Percentiles rank a stretch among this genome's conserved stretches.
Conservation (phyloP, 2,797 vertebrate species). For the Jordanella pulchra region DNA sequence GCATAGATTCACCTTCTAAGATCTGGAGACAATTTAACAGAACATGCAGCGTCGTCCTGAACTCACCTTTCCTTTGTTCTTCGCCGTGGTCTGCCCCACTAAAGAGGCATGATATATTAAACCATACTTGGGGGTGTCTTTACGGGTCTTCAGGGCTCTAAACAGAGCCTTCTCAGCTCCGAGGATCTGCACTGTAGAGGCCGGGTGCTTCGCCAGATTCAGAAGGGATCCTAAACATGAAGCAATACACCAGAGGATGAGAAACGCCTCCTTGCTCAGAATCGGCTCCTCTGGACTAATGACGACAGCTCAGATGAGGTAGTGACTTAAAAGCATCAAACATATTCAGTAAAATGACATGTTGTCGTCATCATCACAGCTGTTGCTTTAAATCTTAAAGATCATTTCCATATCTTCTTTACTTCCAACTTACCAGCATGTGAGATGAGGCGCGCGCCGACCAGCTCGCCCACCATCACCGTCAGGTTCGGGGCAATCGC, state of each 20-base stretch:
- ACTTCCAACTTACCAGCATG: slow-evolving; percentile 86
- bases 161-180: slow-evolving; percentile 98
- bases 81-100: slow-evolving; percentile 93
- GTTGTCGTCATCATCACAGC: slow-evolving; percentile 75
- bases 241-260: neutral
- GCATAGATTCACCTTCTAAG: neutral
- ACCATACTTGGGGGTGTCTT: slow-evolving; percentile 96
- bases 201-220: slow-evolving; percentile 97
- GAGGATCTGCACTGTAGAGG: slow-evolving; percentile 96
- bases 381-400: neutral
- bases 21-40: neutral
- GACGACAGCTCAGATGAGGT: slow-evolving; percentile 90
- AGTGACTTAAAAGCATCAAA: slow-evolving; percentile 87
- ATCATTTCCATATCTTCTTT: neutral
- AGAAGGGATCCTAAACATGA: slow-evolving; percentile 87
- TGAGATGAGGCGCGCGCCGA: slow-evolving; percentile 94
- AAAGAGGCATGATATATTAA: slow-evolving; percentile 98
- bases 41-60: neutral
- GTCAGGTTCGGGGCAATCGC: slow-evolving; percentile 98
- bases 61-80: slow-evolving; percentile 97
- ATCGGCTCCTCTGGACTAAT: fast-evolving
- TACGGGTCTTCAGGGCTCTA: slow-evolving; percentile 92
- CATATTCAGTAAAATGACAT: slow-evolving; percentile 64
- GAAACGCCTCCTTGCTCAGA: fast-evolving
- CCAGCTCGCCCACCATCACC: slow-evolving; percentile 94